phyloP scores from a whole-genome alignment of 2,888 invertebrate species.

The Bugulina stolonifera region DNA sequence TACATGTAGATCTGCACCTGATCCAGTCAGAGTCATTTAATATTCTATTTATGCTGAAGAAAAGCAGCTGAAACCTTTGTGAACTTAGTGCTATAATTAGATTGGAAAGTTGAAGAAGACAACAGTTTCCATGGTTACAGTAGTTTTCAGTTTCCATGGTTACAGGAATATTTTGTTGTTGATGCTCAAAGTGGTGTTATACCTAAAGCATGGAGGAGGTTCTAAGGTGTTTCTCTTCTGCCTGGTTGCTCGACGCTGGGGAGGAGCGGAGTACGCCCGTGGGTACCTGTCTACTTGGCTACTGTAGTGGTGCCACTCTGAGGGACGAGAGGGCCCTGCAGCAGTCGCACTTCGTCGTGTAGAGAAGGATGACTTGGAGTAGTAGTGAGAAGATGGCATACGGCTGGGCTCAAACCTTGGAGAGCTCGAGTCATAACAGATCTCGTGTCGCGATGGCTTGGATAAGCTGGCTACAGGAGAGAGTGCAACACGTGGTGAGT shows the following conservation, averaged over 20 bases:
- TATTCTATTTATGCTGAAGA: too few species aligned
- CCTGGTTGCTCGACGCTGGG: neutral
- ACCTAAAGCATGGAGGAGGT: constrained; percentile 21
- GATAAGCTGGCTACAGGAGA: neutral
- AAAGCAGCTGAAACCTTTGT: too few species aligned
- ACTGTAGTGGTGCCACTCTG: constrained; percentile 17
- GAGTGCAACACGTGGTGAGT: too few species aligned
- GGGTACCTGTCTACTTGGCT: neutral
- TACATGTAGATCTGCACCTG: too few species aligned
- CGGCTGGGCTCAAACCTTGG: neutral
- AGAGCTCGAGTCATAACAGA: constrained; percentile 1
- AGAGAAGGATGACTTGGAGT: neutral
- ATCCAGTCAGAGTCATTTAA: too few species aligned
- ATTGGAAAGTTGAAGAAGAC: too few species aligned
- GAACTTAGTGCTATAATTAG: too few species aligned
- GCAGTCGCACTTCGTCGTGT: neutral
- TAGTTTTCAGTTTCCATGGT: too few species aligned
- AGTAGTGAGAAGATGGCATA: neutral
- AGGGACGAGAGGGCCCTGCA: neutral
- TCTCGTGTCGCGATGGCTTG: neutral
- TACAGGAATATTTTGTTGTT: too few species aligned
- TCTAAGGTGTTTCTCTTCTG: neutral
- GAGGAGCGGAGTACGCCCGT: constrained; percentile 1
- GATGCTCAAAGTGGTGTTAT: too few species aligned
- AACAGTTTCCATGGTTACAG: too few species aligned